These are phyloP conservation scores for Haliclona indistincta DNA, from an alignment of 37 sponge, comb jelly and placozoan species.

Conservation along the genomic window DNA sequence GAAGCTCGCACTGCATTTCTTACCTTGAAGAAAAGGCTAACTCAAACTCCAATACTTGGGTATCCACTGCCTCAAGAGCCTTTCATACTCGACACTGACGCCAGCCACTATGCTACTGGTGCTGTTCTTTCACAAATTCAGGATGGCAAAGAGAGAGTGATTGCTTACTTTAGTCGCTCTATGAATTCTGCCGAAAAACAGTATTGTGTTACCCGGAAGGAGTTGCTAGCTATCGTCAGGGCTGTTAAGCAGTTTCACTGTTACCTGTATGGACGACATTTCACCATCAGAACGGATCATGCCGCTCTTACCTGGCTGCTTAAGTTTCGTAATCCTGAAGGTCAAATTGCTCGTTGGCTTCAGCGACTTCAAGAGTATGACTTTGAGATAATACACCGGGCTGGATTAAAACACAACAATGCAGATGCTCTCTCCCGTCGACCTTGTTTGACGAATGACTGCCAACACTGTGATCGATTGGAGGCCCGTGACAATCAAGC, in stretches of 20 bases:
- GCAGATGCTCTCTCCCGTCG: slow-evolving; percentile 17
- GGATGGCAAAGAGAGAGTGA: slow-evolving; percentile 11
- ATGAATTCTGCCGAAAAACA: slow-evolving; percentile 6
- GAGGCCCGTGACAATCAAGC: too few relatives aligned
- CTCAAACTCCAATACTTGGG: slow-evolving; percentile 35
- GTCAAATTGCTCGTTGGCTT: slow-evolving; percentile 21
- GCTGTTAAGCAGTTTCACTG: slow-evolving; percentile 1
- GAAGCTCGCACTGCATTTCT: slow-evolving; percentile 18
- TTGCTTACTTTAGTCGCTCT: slow-evolving; percentile 9
- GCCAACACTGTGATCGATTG: too few relatives aligned
- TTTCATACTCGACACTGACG: slow-evolving; percentile 50
- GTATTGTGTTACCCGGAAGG: slow-evolving; percentile 17
- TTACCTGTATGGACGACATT: slow-evolving; percentile 15
- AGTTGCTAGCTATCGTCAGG: slow-evolving; percentile 3
- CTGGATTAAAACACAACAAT: not conserved
- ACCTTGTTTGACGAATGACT: too few relatives aligned
- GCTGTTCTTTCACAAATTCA: slow-evolving; percentile 39
- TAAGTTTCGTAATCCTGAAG: slow-evolving; percentile 3
- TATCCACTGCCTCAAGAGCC: slow-evolving; percentile 14
- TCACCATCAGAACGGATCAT: slow-evolving; percentile 14
- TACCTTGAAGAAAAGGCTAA: slow-evolving; percentile 29
- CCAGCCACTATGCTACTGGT: slow-evolving; percentile 19
- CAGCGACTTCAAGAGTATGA: slow-evolving; percentile 11
- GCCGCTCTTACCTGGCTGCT: slow-evolving; percentile 17
- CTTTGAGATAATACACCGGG: slow-evolving; percentile 10